Base-by-base conservation (phyloP, 2,888 invertebrate species). In the Elysia crispata region DNA sequence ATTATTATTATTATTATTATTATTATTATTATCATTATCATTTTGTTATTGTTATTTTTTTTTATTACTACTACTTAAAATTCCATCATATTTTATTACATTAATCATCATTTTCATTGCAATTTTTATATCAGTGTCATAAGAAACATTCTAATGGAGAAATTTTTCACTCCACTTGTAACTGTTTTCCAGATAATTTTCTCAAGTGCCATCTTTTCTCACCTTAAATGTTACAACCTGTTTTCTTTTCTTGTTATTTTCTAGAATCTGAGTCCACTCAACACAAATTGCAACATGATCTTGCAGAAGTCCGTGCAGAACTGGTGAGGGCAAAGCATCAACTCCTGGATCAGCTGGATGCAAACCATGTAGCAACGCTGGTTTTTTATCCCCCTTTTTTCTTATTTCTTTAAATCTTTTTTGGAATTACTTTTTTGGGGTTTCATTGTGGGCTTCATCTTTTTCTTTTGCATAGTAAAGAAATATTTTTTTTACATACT, bases 341-440 rank as follows among this genome's bases (percentile, higher is more conserved):
- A 67, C 87, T 89, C 28, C 82, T 89, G 82, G 88, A 87, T 80
- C 87, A 88, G 73, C 85, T 90, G 88, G 90, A 90, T 86, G 86
- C 90, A 82, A 88, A 88, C 83, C 90, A 90, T 88, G 90, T 90
- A 89, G 18, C 57, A 13, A 13, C 25, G 20, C 54, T 5, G 33
- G n/a, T 41, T 57, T 50, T 57, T 60, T 23, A 20, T 23, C 41
- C 30, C 11, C 75, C 20, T 67, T 28, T 20, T 67, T 67, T 67
- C 3, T 67, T n/a, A 28, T 41, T 41, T 3, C 11, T 11, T 41
- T 11, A 41, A 41, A 41, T 41, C 11, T 41, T 41, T 41, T 41
- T 3, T 41, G 41, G 41, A 41, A 41, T 41, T 41, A 41, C 3
- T 41, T 41, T 41, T 41, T 41, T 41, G 3, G 41, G 41, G 3